Base-by-base conservation (phyloP, 2,888 invertebrate genomes). In the Cheilosia pagana region DNA sequence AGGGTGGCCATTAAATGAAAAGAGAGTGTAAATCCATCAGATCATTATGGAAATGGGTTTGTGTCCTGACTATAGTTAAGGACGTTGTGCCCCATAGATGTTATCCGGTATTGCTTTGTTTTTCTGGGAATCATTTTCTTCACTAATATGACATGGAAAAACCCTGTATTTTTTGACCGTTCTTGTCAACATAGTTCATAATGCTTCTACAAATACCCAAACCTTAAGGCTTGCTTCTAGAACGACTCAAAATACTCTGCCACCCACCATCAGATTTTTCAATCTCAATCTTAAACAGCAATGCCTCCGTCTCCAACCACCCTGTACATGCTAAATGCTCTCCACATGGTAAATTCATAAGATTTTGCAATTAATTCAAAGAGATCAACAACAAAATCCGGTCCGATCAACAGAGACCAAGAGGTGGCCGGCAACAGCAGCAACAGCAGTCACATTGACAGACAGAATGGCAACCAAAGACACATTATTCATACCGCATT, bases 401-500 rank as follows among this genome's bases (percentile, higher is more conserved):
- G 79, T 79, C 59, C 50, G 65, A 45, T 43, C 39, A 48, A 25
- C 41, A 62, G 48, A 45, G 19, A 35, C 31, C 35, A 41, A 62
- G 52, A 52, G 31, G 23, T 39, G 60, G 52, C 71, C 71, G 19
- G 45, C 21, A 23, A 28, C 59, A 31, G 52, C 41, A 67, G 39
- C 70, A 55, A 35, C 78, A 65, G 71, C 72, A 72, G 65, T 65
- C 59, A 79, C 79, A 79, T 79, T 79, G 79, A 79, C 72, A 72
- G 79, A 79, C 79, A 72, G 72, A 79, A 79, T 79, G 79, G 79
- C 79, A 79, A 39, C 79, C 59, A 79, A 60, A 79, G 79, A 79
- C 72, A 79, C 72, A 72, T 72, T 72, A 79, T 72, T 78, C 77
- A 78, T 78, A 50, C 70, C 57, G 50, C 71, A 78, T 63, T 71